phyloP scores from a whole-genome alignment of 2,113 vertebrate species.

The Cervus canadensis region DNA sequence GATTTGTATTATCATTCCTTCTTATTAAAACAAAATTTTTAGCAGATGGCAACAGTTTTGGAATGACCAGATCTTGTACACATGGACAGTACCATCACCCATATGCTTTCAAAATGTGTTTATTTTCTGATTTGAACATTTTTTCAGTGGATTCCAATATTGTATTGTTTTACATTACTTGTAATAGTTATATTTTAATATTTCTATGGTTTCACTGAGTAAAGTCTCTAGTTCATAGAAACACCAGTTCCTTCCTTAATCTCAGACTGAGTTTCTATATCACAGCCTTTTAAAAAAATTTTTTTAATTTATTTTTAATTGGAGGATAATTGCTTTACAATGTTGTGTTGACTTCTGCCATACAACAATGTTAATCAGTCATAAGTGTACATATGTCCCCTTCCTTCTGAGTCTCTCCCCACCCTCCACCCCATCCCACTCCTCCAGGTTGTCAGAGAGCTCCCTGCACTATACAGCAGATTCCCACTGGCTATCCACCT shows the following conservation, averaged over 20 bases:
- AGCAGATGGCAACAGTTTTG: background rate
- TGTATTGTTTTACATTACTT: background rate
- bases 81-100: background rate
- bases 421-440: background rate
- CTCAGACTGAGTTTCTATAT: background rate
- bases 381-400: background rate
- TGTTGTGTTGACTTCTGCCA: background rate
- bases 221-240: background rate
- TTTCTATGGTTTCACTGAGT: background rate
- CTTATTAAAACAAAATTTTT: conserved; percentile 6
- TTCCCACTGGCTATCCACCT: background rate
- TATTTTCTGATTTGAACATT: conserved; percentile 26
- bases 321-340: background rate
- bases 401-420: background rate
- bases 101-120: background rate
- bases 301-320: background rate
- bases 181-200: background rate
- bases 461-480: background rate
- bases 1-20: background rate
- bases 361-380: background rate
- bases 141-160: background rate
- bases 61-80: background rate
- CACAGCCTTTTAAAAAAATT: background rate
- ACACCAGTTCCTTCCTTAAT: background rate
- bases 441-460: background rate